Evolutionary conservation across 64 coral and sea anemone species (phyloP).

Genomic region (Platygyra sinensis): DNA sequence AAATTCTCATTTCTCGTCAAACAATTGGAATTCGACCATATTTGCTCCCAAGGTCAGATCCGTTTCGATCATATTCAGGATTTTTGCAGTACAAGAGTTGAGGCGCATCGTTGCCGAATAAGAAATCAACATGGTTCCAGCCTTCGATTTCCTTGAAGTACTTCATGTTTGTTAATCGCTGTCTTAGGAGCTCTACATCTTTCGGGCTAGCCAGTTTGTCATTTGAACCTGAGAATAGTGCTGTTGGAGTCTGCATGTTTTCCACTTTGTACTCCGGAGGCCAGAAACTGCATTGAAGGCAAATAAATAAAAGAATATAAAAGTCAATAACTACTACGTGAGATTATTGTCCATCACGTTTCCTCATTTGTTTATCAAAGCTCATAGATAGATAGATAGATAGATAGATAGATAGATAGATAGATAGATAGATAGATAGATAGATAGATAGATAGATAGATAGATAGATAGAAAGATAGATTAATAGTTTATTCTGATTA

Average conservation of each 20-base stretch:
- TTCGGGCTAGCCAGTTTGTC: conserved; percentile 73
- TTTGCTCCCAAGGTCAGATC: neutral
- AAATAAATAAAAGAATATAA: neutral
- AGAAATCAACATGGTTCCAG: conserved; percentile 87
- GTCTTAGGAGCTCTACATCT: conserved; percentile 69
- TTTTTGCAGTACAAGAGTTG: conserved; percentile 52
- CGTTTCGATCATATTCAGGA: conserved; percentile 64
- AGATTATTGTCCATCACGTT: too few species aligned
- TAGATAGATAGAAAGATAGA: too few species aligned
- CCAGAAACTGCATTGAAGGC: conserved; percentile 34
- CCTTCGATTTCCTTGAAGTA: conserved; percentile 68
- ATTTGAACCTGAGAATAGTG: conserved; percentile 72
- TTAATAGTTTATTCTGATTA: conserved; percentile 44
- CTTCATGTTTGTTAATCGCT: conserved; percentile 46
- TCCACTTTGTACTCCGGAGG: conserved; percentile 58
- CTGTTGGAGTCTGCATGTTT: conserved; percentile 54
- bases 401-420: too few species aligned
- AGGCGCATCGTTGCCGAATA: conserved; percentile 79
- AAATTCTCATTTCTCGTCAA: neutral
- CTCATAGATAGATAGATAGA: too few species aligned
- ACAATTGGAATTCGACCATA: conserved; percentile 6
- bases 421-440: too few species aligned
- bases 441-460: too few species aligned
- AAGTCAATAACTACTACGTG: neutral
- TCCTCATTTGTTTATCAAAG: too few species aligned